Base-by-base conservation (phyloP, 1,140 invertebrate species). In the Anoplophora glabripennis region DNA sequence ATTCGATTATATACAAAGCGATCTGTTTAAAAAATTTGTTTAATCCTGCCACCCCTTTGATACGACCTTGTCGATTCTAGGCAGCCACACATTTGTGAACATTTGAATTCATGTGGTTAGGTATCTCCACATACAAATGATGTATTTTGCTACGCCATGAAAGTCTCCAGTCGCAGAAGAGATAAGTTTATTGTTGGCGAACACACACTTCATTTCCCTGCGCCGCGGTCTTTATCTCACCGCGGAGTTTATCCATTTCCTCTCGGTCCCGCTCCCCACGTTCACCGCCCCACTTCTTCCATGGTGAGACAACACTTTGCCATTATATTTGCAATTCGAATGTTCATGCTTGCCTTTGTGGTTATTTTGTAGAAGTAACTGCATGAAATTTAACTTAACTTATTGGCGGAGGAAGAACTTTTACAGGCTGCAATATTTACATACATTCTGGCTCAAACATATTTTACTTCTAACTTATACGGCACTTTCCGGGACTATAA, bases 161-260 rank as follows among this genome's bases (percentile, higher is more conserved):
- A 65, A 69, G 62, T 64, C 60, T 64, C 59, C 63, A 67, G 63
- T 67, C 63, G 63, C 63, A 69, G 67, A 69, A 69, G 65, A 67
- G 65, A 67, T 65, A 67, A 69, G 63, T 67, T 69, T 69, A 67
- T 67, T 69, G 65, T 67, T 69, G 65, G 67, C 61, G 60, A 64
- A 67, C 65, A 69, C 68, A 68, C 68, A 70, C 66, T 70, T 70
- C 68, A 70, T 70, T 70, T 70, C 68, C 65, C 66, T 70, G 57
- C 57, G 56, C 56, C 58, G 53, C 63, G 60, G 56, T 65, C 65
- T 69, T 69, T 67, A 67, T 67, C 65, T 69, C 65, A 67, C 65
- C 62, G 62, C 65, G 54, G 67, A 69, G 67, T 69, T 69, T 69
- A 69, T 69, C 67, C 67, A 67, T 69, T 69, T 69, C 67, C 67